phyloP scores from a whole-genome alignment of 2,888 invertebrate species.

The Drosophila paranaensis region DNA sequence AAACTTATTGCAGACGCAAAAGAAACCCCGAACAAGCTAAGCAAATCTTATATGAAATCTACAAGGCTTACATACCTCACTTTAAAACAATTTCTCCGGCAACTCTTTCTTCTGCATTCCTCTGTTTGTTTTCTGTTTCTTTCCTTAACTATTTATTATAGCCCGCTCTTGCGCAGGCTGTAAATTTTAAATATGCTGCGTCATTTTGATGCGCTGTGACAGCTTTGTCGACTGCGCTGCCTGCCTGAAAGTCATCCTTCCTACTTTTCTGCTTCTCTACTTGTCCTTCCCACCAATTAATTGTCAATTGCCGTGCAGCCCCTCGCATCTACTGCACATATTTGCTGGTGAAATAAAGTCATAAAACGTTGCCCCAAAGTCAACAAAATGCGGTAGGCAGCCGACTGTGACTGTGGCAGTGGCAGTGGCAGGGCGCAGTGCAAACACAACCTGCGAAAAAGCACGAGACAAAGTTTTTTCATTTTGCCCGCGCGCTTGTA shows the following conservation, averaged over 20 bases:
- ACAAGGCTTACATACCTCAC: too few species aligned
- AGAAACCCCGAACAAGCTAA: not conserved
- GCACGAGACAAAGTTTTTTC: conserved; percentile 48
- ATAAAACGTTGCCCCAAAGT: conserved; percentile 66
- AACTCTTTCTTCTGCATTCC: not conserved
- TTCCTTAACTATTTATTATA: conserved; percentile 7
- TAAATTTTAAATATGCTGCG: conserved; percentile 72
- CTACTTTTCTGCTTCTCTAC: not conserved
- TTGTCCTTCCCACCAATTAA: conserved; percentile 52
- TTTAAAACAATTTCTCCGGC: not conserved
- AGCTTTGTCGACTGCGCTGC: conserved; percentile 26
- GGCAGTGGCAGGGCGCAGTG: conserved; percentile 1
- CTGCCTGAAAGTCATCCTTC: not conserved
- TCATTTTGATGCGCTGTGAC: conserved; percentile 51
- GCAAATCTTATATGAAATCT: not conserved
- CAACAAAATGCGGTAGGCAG: conserved; percentile 27
- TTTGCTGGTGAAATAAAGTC: conserved; percentile 60
- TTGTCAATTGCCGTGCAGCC: conserved; percentile 63
- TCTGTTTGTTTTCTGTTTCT: not conserved
- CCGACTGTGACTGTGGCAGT: not conserved
- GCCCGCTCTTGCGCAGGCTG: conserved; percentile 20
- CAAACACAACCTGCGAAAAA: conserved; percentile 41
- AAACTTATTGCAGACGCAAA: not conserved
- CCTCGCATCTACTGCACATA: conserved; percentile 31
- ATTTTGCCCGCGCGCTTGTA: conserved; percentile 46